Evolutionary conservation across 2,888 invertebrate genomes (phyloP).

Genomic region (Eristalis pertinax): DNA sequence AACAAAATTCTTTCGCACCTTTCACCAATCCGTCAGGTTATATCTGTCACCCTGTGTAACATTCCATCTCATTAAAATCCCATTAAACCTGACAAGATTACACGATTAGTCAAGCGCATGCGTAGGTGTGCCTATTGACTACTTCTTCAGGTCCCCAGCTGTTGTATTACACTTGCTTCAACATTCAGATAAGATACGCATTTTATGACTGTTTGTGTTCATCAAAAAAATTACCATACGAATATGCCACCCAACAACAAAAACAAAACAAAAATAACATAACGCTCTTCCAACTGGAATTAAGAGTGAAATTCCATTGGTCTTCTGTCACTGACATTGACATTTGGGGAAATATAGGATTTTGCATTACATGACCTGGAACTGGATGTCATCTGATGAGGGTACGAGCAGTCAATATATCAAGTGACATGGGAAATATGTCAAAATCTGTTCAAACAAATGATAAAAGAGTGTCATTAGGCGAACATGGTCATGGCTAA

Average conservation of each 20-base stretch:
- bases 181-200: constrained; percentile 25
- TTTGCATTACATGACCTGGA: not conserved
- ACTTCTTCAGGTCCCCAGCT: not conserved
- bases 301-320: constrained; percentile 4
- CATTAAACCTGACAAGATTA: not conserved
- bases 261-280: not conserved
- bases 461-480: constrained; percentile 44
- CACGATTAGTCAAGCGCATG: not conserved
- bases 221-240: constrained; percentile 4
- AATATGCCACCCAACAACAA: not conserved
- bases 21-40: not conserved
- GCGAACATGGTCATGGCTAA: not conserved
- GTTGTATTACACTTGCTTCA: constrained; percentile 21
- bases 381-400: constrained; percentile 38
- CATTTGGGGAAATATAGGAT: no score
- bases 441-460: constrained; percentile 60
- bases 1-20: not conserved
- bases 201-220: not conserved
- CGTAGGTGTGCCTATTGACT: not conserved
- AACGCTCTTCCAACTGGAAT: not conserved
- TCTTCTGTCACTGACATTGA: not conserved
- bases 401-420: constrained; percentile 34
- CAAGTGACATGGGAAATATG: constrained; percentile 50
- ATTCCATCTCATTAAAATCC: not conserved
- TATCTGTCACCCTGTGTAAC: not conserved